A percentile compares a stretch with the other conserved stretches of the same genome.
phyloP scores from a whole-genome alignment of 2,888 invertebrate species.

The Eutolmus rufibarbis region DNA sequence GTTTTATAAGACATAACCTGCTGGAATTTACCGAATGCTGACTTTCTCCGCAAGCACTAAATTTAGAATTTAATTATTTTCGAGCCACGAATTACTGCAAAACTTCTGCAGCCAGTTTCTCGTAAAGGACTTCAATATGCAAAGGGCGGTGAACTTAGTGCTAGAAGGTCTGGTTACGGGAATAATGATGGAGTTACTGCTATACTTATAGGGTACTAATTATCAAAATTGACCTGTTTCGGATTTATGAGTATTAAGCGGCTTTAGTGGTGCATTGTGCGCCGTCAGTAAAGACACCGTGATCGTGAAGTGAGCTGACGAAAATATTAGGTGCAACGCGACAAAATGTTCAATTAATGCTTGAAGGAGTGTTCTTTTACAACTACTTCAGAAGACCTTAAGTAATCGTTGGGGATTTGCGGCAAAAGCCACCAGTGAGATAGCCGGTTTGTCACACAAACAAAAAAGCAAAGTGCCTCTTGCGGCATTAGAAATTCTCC shows the following conservation, averaged over 20 bases:
- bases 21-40: not conserved
- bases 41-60: not conserved
- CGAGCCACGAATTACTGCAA: not conserved
- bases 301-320: not conserved
- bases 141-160: not conserved
- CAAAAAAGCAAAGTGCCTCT: not conserved
- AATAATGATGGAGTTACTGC: not conserved
- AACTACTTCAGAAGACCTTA: not conserved
- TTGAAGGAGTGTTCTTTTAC: not conserved
- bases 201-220: not conserved
- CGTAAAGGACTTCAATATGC: not conserved
- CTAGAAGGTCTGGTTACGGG: not conserved
- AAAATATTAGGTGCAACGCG: not conserved
- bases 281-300: not conserved
- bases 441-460: not conserved
- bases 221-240: slow-evolving; percentile 17
- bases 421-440: not conserved
- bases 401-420: not conserved
- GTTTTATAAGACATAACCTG: not conserved
- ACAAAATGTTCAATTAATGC: not conserved
- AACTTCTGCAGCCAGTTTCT: not conserved
- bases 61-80: slow-evolving; percentile 23
- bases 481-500: not conserved
- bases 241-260: not conserved
- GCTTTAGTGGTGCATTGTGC: not conserved